Evolutionary conservation across 2,888 invertebrate genomes (phyloP).

Genomic region (Tetranychus truncatus): DNA sequence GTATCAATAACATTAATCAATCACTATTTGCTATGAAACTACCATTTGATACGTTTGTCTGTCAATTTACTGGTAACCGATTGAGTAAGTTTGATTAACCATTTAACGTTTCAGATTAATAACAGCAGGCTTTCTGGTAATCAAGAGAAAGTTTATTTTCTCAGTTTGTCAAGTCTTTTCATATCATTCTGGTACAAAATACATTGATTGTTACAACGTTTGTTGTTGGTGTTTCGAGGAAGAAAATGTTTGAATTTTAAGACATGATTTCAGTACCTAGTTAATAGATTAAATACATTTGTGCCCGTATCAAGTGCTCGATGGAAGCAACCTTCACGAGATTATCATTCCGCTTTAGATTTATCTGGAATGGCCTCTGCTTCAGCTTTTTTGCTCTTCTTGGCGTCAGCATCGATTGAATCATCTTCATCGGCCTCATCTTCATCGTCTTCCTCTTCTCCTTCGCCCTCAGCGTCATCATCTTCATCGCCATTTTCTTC

Average conservation of each 20-base stretch:
- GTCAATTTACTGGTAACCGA: background rate
- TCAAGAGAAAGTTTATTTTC: background rate
- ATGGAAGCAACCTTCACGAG: background rate
- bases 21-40: too few species aligned
- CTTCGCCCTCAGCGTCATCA: background rate
- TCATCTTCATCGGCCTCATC: background rate
- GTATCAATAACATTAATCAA: too few species aligned
- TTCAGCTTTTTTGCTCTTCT: background rate
- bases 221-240: background rate
- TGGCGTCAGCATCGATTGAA: background rate
- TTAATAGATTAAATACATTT: background rate
- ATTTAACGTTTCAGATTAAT: background rate
- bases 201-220: background rate
- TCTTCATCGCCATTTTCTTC: conserved; percentile 3
- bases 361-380: background rate
- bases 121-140: background rate
- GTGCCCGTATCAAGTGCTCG: background rate
- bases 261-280: background rate
- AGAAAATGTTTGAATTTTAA: background rate
- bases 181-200: background rate
- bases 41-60: too few species aligned
- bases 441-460: background rate
- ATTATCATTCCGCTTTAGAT: conserved; percentile 3
- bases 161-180: background rate
- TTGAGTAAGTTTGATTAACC: background rate